These are phyloP conservation scores for Vultur gryphus DNA, from an alignment of 2,797 vertebrate species.

Conservation along the genomic window DNA sequence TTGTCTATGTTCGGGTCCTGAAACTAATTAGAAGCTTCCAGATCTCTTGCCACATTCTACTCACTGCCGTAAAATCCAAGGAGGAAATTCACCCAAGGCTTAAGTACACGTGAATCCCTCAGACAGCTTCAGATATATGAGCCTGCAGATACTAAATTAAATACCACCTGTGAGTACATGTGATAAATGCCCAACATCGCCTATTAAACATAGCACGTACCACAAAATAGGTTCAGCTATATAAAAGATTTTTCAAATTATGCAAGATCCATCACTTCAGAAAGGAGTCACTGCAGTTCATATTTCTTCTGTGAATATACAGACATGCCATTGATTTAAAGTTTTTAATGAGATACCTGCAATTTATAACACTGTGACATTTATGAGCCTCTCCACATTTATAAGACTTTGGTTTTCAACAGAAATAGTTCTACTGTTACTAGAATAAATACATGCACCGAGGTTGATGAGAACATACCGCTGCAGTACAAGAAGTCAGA, in stretches of 20 bases:
- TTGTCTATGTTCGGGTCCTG: neutral
- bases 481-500: constrained; percentile 42
- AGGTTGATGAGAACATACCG: neutral
- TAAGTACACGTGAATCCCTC: neutral
- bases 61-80: neutral
- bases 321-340: neutral
- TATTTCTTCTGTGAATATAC: neutral
- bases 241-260: neutral
- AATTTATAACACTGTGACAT: neutral
- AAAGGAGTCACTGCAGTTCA: neutral
- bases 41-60: neutral
- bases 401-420: neutral
- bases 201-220: neutral
- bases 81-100: neutral
- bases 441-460: neutral
- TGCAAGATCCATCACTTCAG: neutral
- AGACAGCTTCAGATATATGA: neutral
- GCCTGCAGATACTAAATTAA: neutral
- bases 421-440: neutral
- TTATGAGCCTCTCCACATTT: neutral
- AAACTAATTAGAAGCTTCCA: neutral
- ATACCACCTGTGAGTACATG: neutral
- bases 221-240: neutral
- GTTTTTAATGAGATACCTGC: neutral
- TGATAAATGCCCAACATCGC: neutral